phyloP scores from a whole-genome alignment of 2,113 vertebrate species.

The Corythornis cristatus region DNA sequence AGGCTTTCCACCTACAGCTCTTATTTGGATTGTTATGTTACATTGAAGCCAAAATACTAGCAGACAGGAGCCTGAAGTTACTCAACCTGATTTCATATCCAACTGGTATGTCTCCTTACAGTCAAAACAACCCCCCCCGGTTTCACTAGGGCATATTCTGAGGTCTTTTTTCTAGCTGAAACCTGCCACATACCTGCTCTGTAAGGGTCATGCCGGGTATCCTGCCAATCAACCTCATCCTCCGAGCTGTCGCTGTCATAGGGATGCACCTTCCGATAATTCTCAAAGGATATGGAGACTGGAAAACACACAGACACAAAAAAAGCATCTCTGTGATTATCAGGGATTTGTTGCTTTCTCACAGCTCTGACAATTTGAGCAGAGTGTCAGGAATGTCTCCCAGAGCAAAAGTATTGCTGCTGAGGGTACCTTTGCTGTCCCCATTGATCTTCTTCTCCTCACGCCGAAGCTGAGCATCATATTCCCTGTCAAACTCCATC shows the following conservation, averaged over 20 bases:
- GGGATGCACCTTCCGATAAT: conserved; percentile 94
- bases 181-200: conserved; percentile 79
- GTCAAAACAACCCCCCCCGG: neutral
- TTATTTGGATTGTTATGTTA: neutral
- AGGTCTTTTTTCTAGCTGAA: neutral
- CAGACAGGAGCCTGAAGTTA: neutral
- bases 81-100: neutral
- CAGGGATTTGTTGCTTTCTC: neutral
- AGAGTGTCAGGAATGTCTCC: neutral
- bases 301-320: conserved; percentile 59
- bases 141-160: neutral
- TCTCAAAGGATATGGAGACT: conserved; percentile 99
- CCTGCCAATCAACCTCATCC: conserved; percentile 98
- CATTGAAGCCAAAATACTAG: neutral
- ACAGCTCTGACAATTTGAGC: neutral
- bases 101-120: neutral
- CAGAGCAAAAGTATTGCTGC: neutral
- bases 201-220: conserved; percentile 93
- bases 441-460: conserved; percentile 98
- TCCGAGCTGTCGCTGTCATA: conserved; percentile 95
- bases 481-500: conserved; percentile 97
- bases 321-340: neutral
- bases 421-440: conserved; percentile 91
- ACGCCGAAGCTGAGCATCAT: conserved; percentile 89
- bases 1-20: neutral